Conservation (phyloP, 2,797 vertebrate genomes). For the Furcifer pardalis region DNA sequence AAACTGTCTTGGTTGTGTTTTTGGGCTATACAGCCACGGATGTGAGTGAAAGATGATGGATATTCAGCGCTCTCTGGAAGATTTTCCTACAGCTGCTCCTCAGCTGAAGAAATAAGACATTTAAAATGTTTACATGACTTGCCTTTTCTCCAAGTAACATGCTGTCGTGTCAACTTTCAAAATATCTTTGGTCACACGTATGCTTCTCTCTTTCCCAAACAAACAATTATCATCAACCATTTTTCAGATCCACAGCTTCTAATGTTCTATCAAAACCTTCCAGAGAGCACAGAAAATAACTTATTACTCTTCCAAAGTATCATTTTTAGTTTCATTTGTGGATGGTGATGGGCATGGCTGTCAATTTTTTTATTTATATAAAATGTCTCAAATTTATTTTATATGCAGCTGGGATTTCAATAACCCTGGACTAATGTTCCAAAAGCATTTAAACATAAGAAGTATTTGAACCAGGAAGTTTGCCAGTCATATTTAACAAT, state of each 20-base stretch:
- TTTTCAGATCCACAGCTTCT: conserved; percentile 11
- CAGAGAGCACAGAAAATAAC: conserved; percentile 51
- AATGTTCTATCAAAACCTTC: conserved; percentile 21
- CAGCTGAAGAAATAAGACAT: not conserved
- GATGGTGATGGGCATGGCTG: not conserved
- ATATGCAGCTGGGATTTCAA: not conserved
- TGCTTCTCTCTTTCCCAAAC: too few species aligned
- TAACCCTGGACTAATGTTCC: not conserved
- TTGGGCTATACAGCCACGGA: conserved; percentile 40
- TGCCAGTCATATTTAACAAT: conserved; percentile 4
- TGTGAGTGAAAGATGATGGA: not conserved
- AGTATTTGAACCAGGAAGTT: conserved; percentile 22
- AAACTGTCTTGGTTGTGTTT: conserved; percentile 39
- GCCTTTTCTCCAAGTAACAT: not conserved
- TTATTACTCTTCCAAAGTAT: conserved; percentile 48
- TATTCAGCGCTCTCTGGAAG: not conserved
- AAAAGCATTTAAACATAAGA: not conserved
- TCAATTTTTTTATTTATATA: not conserved
- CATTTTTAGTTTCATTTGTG: not conserved
- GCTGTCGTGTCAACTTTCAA: not conserved
- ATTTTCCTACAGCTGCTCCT: not conserved
- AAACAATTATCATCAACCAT: conserved; percentile 38
- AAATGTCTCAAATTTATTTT: not conserved
- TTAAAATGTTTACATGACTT: not conserved
- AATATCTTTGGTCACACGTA: not conserved